These are phyloP conservation scores for Heptranchias perlo DNA, from an alignment of 2,113 vertebrate genomes.

Conservation along the genomic window DNA sequence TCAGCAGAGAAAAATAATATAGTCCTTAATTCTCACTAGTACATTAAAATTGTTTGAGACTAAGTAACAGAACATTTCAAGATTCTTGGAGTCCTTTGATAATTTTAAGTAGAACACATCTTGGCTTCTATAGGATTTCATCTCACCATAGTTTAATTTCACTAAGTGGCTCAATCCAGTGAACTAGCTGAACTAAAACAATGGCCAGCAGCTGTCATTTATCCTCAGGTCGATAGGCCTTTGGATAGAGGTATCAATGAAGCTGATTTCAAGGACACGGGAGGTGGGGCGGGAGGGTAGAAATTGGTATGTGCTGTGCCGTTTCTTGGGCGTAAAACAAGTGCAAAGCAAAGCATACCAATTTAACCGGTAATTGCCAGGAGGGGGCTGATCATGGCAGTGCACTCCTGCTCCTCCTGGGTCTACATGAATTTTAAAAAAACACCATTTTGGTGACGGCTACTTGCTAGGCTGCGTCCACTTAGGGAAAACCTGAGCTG, in stretches of 20 bases:
- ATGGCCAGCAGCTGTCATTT: too few relatives aligned
- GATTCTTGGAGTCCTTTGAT: neutral
- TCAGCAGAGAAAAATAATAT: neutral
- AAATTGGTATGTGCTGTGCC: too few relatives aligned
- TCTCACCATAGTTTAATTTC: too few relatives aligned
- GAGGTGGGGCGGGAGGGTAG: too few relatives aligned
- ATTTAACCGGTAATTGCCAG: neutral
- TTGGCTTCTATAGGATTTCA: too few relatives aligned
- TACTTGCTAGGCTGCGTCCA: too few relatives aligned
- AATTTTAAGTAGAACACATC: too few relatives aligned
- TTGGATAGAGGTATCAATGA: too few relatives aligned
- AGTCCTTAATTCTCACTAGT: neutral
- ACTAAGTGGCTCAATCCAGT: too few relatives aligned
- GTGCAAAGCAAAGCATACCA: neutral
- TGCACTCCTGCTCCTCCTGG: neutral
- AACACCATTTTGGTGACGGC: neutral
- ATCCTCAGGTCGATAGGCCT: too few relatives aligned
- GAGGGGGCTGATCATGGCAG: neutral
- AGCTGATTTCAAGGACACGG: too few relatives aligned
- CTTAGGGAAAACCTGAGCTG: neutral
- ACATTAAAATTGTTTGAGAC: neutral
- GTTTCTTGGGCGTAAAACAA: neutral
- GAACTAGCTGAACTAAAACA: too few relatives aligned
- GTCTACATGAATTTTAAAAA: neutral
- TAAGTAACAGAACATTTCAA: neutral